These are phyloP conservation scores for Sycophila texana DNA, from an alignment of 2,888 invertebrate genomes.

Conservation along the genomic window DNA sequence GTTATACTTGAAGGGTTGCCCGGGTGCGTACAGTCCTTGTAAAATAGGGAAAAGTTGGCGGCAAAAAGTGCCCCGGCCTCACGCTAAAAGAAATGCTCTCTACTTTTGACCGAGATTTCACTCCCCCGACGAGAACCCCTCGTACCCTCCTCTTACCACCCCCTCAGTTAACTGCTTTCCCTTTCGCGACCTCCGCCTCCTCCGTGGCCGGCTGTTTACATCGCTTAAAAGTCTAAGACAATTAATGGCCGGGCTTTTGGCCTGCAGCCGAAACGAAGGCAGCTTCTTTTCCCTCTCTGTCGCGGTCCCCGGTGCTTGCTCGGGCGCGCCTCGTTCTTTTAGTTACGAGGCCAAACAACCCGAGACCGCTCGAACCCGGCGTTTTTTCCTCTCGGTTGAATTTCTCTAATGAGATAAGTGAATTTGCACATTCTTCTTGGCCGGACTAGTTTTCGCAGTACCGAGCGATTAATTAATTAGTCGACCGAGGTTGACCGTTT, in stretches of 20 bases:
- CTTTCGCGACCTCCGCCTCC: slow-evolving; percentile 65
- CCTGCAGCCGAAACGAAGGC: not conserved
- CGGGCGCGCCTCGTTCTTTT: slow-evolving; percentile 39
- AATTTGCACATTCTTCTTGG: slow-evolving; percentile 55
- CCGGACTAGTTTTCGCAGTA: slow-evolving; percentile 38
- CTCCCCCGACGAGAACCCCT: slow-evolving; percentile 45
- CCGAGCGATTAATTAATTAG: slow-evolving; percentile 52
- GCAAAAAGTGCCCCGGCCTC: slow-evolving; percentile 26
- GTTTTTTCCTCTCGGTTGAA: slow-evolving; percentile 51
- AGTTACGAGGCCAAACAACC: slow-evolving; percentile 48
- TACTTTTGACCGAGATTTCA: slow-evolving; percentile 69
- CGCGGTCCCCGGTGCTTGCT: not conserved
- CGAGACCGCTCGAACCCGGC: slow-evolving; percentile 29
- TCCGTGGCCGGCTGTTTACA: slow-evolving; percentile 66
- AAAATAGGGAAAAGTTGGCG: slow-evolving; percentile 69
- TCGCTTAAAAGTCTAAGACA: slow-evolving; percentile 70
- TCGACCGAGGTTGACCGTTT: slow-evolving; percentile 37
- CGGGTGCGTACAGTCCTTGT: slow-evolving; percentile 68
- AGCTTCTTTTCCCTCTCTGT: slow-evolving; percentile 27
- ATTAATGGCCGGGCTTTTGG: slow-evolving; percentile 64
- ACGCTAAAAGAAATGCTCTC: slow-evolving; percentile 60
- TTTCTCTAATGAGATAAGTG: slow-evolving; percentile 56
- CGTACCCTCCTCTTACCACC: not conserved
- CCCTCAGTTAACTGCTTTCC: slow-evolving; percentile 63
- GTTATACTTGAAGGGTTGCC: slow-evolving; percentile 72